These are phyloP conservation scores for Aphidius colemani DNA, from an alignment of 2,888 invertebrate species.

Conservation along the genomic window DNA sequence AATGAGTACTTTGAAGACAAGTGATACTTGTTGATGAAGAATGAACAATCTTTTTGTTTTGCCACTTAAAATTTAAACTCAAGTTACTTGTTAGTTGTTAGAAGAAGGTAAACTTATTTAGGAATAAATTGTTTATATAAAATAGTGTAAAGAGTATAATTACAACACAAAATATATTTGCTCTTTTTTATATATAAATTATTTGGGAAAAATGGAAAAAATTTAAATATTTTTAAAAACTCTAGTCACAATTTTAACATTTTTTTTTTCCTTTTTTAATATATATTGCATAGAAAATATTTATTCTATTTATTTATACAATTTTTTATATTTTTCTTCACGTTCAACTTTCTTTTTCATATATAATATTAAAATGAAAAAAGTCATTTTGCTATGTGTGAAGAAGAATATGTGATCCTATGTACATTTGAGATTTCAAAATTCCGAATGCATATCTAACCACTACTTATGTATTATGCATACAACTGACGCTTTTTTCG, in stretches of 20 bases:
- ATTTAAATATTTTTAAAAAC: too few relatives aligned
- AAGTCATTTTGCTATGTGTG: constrained; percentile 25
- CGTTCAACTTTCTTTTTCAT: constrained; percentile 19
- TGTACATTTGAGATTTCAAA: constrained; percentile 15
- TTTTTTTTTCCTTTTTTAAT: neutral
- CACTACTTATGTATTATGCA: constrained; percentile 38
- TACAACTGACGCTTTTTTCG: constrained; percentile 27
- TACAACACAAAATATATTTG: too few relatives aligned
- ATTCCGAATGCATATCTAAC: constrained; percentile 43
- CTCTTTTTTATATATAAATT: too few relatives aligned
- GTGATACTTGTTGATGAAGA: too few relatives aligned
- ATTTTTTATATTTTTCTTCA: neutral
- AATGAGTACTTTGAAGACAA: too few relatives aligned
- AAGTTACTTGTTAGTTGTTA: too few relatives aligned
- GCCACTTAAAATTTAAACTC: too few relatives aligned
- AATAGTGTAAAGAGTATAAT: too few relatives aligned
- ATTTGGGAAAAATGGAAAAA: too few relatives aligned
- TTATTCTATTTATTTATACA: neutral
- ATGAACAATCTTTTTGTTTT: too few relatives aligned
- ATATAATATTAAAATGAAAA: neutral
- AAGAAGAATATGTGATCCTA: constrained; percentile 14
- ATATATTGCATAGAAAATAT: neutral
- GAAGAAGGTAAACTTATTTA: too few relatives aligned
- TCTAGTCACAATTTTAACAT: neutral
- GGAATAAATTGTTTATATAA: too few relatives aligned